Conservation (phyloP, 2,888 invertebrate genomes). For the Rhodophaea formosa region DNA sequence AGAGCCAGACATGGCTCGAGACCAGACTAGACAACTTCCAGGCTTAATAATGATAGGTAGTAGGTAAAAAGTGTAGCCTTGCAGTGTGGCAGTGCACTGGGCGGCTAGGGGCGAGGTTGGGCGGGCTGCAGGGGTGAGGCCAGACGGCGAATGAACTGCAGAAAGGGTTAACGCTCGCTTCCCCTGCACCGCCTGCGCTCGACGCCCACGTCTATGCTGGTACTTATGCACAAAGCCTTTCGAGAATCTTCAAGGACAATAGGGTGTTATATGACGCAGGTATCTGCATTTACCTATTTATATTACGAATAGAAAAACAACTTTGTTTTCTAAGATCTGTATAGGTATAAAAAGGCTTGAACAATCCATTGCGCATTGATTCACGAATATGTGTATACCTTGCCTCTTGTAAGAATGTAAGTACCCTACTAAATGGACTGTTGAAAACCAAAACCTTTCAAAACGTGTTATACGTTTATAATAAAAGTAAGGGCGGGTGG, state of each 20-base stretch:
- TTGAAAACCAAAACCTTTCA: too few species aligned
- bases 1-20: constrained; percentile 12
- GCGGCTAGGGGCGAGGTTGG: constrained; percentile 53
- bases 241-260: constrained; percentile 8
- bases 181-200: constrained; percentile 76
- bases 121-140: constrained; percentile 75
- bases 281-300: background rate
- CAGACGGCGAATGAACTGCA: constrained; percentile 83
- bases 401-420: too few species aligned
- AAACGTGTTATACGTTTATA: too few species aligned
- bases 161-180: constrained; percentile 81
- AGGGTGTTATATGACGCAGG: background rate
- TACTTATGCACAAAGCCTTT: constrained; percentile 36
- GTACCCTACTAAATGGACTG: too few species aligned
- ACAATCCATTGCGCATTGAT: too few species aligned
- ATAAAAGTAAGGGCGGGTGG: too few species aligned
- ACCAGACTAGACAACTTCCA: constrained; percentile 21
- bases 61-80: constrained; percentile 57
- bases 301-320: background rate
- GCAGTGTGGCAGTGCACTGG: constrained; percentile 68
- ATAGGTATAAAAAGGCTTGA: too few species aligned
- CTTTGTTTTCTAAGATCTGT: too few species aligned
- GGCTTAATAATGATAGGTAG: constrained; percentile 24
- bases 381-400: too few species aligned
- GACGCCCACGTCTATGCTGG: constrained; percentile 57